Conservation (phyloP, 2,113 vertebrate genomes). For the Sarotherodon lohbergeri region DNA sequence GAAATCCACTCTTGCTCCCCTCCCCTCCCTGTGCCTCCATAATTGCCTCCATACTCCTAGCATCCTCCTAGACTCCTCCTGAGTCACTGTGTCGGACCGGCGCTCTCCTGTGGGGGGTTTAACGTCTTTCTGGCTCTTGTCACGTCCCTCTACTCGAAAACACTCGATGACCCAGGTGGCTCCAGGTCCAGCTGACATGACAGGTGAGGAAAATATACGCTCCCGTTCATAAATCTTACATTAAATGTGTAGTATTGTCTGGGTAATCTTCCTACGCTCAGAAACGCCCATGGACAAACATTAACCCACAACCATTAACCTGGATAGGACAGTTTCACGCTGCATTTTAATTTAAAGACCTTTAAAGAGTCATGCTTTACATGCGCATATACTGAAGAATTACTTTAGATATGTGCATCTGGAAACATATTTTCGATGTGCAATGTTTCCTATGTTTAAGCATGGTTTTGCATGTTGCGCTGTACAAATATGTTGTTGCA, state of each 20-base stretch:
- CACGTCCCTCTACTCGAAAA: not conserved
- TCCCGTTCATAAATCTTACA: not conserved
- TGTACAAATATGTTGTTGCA: not conserved
- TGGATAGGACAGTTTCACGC: not conserved
- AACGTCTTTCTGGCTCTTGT: not conserved
- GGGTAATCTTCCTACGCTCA: not conserved
- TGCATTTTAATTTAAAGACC: not conserved
- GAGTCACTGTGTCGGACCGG: constrained; percentile 19
- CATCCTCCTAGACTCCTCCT: constrained; percentile 3
- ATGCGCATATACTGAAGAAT: rapidly evolving
- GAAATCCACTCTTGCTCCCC: not conserved
- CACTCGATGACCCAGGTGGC: constrained; percentile 48
- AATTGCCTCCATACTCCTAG: not conserved
- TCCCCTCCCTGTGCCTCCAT: not conserved
- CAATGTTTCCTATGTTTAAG: not conserved
- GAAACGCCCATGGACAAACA: not conserved
- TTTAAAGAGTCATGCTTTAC: not conserved
- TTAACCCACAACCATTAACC: not conserved
- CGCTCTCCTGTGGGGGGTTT: not conserved
- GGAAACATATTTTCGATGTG: rapidly evolving
- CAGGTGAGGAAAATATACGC: constrained; percentile 24
- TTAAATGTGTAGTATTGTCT: rapidly evolving
- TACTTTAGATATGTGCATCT: not conserved
- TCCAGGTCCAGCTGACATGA: constrained; percentile 7
- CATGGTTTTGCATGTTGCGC: not conserved